Evolutionary conservation across 2,888 invertebrate genomes (phyloP), one percentile per base, ranked within the genome.

Genomic region (Cylloceria caligata): DNA sequence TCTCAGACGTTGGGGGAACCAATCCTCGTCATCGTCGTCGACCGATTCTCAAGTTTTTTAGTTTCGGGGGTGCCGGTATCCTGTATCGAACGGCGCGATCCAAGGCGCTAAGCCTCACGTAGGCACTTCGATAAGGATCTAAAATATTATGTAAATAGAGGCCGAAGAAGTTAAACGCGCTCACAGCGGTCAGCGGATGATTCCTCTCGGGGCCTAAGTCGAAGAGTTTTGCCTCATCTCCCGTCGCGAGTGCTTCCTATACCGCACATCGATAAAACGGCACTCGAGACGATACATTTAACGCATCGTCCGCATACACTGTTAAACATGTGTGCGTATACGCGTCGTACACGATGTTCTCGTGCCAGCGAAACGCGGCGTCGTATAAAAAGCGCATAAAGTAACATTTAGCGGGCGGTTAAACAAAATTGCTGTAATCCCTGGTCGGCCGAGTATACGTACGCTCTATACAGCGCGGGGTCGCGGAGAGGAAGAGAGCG

Each of bases 341-440:
- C 13, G 19, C 27, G 16, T 7, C 42, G 42, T 73, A 73, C 79
- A 73, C 47, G 67, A 73, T 73, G 60, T 73, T 79, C 73, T 68
- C 67, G 67, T 79, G 73, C 83, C 72, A 80, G 83, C 83, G 85
- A 83, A 86, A 86, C 84, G 80, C 69, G 76, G 81, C 82, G 78
- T 80, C 68, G 86, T 85, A 87, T 86, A 89, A 89, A 89, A 88
- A 88, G 79, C 83, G 87, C 87, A 89, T 89, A 89, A 89, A 89
- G 86, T 85, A 89, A 89, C 89, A 88, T 90, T 90, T 90, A 90
- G 87, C 89, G 89, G 88, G 85, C 90, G 88, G 88, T 91, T 90
- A 87, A 90, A 88, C 89, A 75, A 91, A 92, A 92, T 91, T 90
- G 91, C 89, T 88, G 90, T 91, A 91, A 92, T 92, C 88, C 87